Base-by-base conservation (phyloP, 1,140 invertebrate species). In the Drosophila repleta region DNA sequence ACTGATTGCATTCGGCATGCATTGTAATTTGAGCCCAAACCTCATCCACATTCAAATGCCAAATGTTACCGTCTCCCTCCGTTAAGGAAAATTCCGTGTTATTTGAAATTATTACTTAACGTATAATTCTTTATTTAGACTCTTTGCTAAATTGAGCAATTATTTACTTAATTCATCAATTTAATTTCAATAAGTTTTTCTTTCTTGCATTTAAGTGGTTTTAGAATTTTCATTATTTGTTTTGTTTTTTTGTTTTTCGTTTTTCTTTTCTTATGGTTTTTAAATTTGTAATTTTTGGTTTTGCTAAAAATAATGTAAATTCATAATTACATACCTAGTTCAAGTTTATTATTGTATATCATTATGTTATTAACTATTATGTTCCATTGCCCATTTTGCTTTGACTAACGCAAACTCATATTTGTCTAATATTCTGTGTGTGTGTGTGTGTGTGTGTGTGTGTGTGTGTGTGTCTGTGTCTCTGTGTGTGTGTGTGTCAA, bases 121-220 rank as follows among this genome's bases (percentile, higher is more conserved):
- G 83, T 89, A 89, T 89, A 89, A 89, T 88, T 88, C 79, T 88
- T 88, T 89, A 89, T 88, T 89, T 84, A 74, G 89, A 80, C 84
- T 85, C 81, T 80, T 69, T 76, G 85, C 84, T 89, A 89, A 89
- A 89, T 89, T 89, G 84, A 89, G 84, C 84, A 89, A 89, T 90
- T 90, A 68, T 77, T 71, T 83, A 75, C 74, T 90, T 88, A 83
- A 73, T 88, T 88, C 77, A 79, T 84, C 85, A 79, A 85, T 85
- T 90, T 81, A 68, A 64, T 76, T 65, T 72, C 52, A 73, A 71
- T 79, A 73, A 81, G 68, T 88, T 80, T 43, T 43, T 29, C 29
- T 62, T 82, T 45, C 76, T 74, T 88, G 88, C 69, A 60, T 88
- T 80, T 68, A 89, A 89, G 66, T 87, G 61, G 20, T 65, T 70